A percentile compares a stretch with the other conserved stretches of the same genome.
phyloP scores from a whole-genome alignment of 2,113 vertebrate species.

The Oreochromis spilurus region DNA sequence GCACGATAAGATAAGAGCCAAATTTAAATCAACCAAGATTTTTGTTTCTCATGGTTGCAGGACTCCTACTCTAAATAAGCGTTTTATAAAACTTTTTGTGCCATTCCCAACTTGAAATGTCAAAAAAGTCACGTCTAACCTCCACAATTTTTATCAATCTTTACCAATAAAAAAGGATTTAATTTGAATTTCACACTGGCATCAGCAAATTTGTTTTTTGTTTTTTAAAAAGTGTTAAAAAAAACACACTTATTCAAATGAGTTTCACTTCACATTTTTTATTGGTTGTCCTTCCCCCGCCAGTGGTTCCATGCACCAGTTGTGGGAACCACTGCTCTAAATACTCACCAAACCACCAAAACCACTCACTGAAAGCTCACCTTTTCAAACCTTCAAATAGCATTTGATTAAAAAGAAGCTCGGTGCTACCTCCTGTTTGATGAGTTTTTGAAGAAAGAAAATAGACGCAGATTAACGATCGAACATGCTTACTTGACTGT shows the following conservation, averaged over 20 bases:
- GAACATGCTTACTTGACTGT: slow-evolving; percentile 79
- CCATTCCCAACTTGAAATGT: background rate
- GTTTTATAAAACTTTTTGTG: accelerated
- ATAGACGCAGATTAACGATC: background rate
- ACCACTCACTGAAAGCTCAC: background rate
- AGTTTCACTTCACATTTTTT: background rate
- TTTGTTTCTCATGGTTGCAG: background rate
- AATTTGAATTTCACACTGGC: background rate
- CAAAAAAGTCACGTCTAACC: background rate
- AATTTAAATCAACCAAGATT: background rate
- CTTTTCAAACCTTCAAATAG: background rate
- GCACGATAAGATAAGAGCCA: background rate
- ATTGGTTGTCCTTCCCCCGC: background rate
- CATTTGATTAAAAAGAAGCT: background rate
- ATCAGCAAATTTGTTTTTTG: background rate
- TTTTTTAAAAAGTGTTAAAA: background rate
- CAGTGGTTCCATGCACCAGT: background rate
- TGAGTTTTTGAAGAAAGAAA: background rate
- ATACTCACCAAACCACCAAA: background rate
- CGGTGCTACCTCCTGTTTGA: background rate
- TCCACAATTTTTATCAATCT: background rate
- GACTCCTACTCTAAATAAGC: background rate
- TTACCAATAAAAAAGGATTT: background rate
- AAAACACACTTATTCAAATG: background rate
- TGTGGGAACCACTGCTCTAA: background rate